Evolutionary conservation across 2,113 vertebrate genomes (phyloP).

Genomic region (Beaufortia kweichowensis): DNA sequence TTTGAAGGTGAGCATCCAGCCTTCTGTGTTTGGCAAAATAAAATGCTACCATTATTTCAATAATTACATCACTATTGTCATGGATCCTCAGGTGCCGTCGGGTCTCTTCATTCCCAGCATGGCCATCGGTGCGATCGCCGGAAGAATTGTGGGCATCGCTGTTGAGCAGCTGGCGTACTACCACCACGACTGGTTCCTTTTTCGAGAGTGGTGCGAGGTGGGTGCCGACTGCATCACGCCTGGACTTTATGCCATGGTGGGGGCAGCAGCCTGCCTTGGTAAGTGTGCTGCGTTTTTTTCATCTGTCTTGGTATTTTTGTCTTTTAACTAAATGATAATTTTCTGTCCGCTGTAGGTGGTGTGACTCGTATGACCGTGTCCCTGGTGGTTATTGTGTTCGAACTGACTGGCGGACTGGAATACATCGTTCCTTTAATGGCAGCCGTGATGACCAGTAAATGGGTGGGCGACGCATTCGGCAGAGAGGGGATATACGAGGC

Average conservation of each 20-base stretch:
- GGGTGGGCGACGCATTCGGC: slow-evolving; percentile 98
- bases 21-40: background rate
- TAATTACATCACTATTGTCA: too few species aligned
- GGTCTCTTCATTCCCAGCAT: slow-evolving; percentile 98
- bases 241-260: slow-evolving; percentile 98
- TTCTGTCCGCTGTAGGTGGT: slow-evolving; percentile 76
- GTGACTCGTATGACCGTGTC: slow-evolving; percentile 99
- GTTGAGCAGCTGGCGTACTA: slow-evolving; percentile 96
- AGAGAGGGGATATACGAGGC: slow-evolving; percentile 98
- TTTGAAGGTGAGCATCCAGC: slow-evolving; percentile 83
- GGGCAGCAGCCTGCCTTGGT: slow-evolving; percentile 95
- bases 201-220: slow-evolving; percentile 97
- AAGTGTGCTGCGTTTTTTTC: slow-evolving; percentile 58
- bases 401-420: slow-evolving; percentile 94
- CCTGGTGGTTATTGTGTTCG: slow-evolving; percentile 96
- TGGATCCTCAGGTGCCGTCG: slow-evolving; percentile 82
- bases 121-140: slow-evolving; percentile 97
- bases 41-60: too few species aligned
- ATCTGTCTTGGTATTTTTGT: background rate
- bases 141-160: slow-evolving; percentile 94
- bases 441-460: slow-evolving; percentile 99
- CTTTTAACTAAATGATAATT: background rate
- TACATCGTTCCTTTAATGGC: slow-evolving; percentile 99
- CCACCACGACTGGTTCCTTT: slow-evolving; percentile 97
- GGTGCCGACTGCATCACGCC: slow-evolving; percentile 97